phyloP scores from a whole-genome alignment of 2,888 invertebrate species.

The Drosophila tripunctata region DNA sequence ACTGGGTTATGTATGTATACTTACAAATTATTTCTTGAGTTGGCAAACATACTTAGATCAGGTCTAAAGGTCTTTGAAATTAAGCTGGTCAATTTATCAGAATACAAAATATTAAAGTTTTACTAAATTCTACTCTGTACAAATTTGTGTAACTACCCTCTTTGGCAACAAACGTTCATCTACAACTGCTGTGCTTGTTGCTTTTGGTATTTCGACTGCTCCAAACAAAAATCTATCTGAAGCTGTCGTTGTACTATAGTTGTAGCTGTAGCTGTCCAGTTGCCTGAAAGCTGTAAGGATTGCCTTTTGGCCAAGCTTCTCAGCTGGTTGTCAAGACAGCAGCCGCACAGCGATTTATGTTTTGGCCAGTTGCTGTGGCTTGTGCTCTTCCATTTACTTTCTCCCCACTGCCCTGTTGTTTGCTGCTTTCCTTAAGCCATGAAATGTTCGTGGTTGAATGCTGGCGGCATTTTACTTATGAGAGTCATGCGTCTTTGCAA shows the following conservation, averaged over 20 bases:
- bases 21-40: too few species aligned
- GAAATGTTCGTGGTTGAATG: slow-evolving; percentile 16
- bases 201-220: slow-evolving; percentile 29
- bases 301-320: slow-evolving; percentile 34
- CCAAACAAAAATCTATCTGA: slow-evolving; percentile 52
- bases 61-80: too few species aligned
- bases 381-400: neutral
- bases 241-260: slow-evolving; percentile 14
- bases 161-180: neutral
- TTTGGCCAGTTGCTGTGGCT: slow-evolving; percentile 22
- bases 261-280: slow-evolving; percentile 15
- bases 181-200: slow-evolving; percentile 2
- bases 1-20: too few species aligned
- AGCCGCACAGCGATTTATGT: slow-evolving; percentile 50
- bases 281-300: neutral
- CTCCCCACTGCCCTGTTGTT: too few species aligned
- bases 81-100: too few species aligned
- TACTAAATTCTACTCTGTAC: too few species aligned
- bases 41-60: too few species aligned
- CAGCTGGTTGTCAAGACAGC: slow-evolving; percentile 42
- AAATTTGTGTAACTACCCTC: slow-evolving; percentile 4
- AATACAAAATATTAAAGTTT: too few species aligned
- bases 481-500: slow-evolving; percentile 60
- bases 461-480: slow-evolving; percentile 67
- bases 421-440: slow-evolving; percentile 30